phyloP scores from a whole-genome alignment of 1,140 invertebrate species.

The Procambarus clarkii region DNA sequence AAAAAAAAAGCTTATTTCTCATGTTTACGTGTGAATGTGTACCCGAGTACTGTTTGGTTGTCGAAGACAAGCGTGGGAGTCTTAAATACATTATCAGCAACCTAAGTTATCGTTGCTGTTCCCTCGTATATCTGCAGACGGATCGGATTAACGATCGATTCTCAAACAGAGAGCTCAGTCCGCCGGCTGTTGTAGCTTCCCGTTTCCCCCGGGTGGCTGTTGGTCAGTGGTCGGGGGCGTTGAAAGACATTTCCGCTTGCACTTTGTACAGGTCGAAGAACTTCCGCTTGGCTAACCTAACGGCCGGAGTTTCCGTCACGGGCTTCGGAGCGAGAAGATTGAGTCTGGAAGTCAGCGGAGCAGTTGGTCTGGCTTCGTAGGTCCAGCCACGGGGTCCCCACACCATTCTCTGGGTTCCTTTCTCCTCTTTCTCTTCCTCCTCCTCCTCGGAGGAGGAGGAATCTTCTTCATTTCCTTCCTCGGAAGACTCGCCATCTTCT shows the following conservation, averaged over 20 bases:
- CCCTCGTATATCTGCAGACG: not conserved
- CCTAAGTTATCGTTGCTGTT: not conserved
- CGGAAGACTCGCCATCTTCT: constrained; percentile 9
- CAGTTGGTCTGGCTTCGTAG: not conserved
- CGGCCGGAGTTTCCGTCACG: constrained; percentile 48
- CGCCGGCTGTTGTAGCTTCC: not conserved
- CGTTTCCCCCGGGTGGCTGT: not conserved
- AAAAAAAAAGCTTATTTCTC: no score
- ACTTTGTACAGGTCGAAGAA: constrained; percentile 47
- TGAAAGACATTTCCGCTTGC: constrained; percentile 32
- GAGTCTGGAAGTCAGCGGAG: not conserved
- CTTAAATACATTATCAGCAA: not conserved
- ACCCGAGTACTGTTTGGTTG: not conserved
- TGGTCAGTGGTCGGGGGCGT: constrained; percentile 49
- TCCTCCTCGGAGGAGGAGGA: not conserved
- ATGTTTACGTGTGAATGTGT: no score
- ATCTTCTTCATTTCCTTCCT: constrained; percentile 35
- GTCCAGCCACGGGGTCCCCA: constrained; percentile 21
- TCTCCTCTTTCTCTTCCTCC: constrained; percentile 5
- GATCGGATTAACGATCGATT: no score
- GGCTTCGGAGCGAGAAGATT: constrained; percentile 25
- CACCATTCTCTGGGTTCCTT: not conserved
- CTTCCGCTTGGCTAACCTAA: constrained; percentile 28
- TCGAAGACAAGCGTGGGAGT: not conserved
- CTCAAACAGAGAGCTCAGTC: no score